These are phyloP conservation scores for Hypothenemus hampei DNA, from an alignment of 1,140 invertebrate species.

Conservation along the genomic window DNA sequence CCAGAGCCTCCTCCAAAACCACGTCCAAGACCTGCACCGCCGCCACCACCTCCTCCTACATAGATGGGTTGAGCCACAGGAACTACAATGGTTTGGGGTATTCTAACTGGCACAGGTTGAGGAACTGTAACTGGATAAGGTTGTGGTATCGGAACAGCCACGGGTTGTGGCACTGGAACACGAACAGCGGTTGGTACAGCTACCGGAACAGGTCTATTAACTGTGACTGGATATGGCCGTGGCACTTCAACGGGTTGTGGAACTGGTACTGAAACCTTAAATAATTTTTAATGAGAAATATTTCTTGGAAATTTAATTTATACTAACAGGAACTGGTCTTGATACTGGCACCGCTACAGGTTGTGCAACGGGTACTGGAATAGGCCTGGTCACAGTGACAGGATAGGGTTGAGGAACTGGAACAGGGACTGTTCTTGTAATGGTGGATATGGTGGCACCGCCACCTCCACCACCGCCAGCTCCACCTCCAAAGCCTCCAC, in stretches of 20 bases:
- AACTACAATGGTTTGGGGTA: constrained; percentile 39
- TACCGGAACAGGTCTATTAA: constrained; percentile 34
- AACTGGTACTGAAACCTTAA: constrained; percentile 40
- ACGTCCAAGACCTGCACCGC: constrained; percentile 21
- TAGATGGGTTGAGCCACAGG: constrained; percentile 41
- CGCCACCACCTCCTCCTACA: constrained; percentile 31
- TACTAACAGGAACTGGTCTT: constrained; percentile 40
- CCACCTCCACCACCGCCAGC: constrained; percentile 28
- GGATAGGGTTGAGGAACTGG: constrained; percentile 42
- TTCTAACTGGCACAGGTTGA: constrained; percentile 36
- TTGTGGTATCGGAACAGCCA: constrained; percentile 33
- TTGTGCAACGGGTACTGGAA: constrained; percentile 43
- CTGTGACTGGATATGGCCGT: constrained; percentile 34
- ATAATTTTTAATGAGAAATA: not conserved
- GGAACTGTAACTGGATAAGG: constrained; percentile 38
- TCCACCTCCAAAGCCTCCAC: constrained; percentile 31
- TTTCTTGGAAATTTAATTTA: not conserved
- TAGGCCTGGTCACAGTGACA: constrained; percentile 49
- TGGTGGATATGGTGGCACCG: constrained; percentile 31
- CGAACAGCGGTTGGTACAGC: constrained; percentile 34
- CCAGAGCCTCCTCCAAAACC: constrained; percentile 23
- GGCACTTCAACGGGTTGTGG: constrained; percentile 34
- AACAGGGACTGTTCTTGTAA: constrained; percentile 35
- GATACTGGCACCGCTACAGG: constrained; percentile 43
- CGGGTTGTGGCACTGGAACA: constrained; percentile 38